A percentile compares a stretch with the other conserved stretches of the same genome.
Evolutionary conservation across 2,113 vertebrate genomes (phyloP).

Genomic region (Heptranchias perlo): DNA sequence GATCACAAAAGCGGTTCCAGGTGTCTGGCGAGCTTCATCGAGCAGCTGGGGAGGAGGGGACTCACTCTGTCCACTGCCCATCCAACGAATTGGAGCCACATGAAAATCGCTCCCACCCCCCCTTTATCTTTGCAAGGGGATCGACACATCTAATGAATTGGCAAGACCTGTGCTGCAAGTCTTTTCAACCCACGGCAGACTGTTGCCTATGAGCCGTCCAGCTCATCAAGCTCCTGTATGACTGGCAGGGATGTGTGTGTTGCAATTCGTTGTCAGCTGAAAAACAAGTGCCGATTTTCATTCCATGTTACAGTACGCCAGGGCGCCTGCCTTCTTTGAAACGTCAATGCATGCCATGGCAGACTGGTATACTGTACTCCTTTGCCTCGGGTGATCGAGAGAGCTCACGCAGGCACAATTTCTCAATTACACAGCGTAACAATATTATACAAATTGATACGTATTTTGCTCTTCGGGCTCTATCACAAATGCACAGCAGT

Average conservation of each 20-base stretch:
- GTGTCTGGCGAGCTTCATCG: neutral
- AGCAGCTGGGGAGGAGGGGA: too few relatives aligned
- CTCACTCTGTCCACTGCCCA: neutral
- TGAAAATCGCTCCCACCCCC: neutral
- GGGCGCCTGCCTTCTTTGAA: neutral
- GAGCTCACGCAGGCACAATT: slow-evolving; percentile 55
- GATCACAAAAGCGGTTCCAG: too few relatives aligned
- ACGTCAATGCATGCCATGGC: neutral
- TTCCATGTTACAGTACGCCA: neutral
- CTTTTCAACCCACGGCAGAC: neutral
- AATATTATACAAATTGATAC: slow-evolving; percentile 55
- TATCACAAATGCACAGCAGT: slow-evolving; percentile 44
- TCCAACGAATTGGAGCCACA: neutral
- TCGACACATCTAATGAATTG: neutral
- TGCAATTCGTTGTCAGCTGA: neutral
- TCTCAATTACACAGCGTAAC: slow-evolving; percentile 55
- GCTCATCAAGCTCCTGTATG: neutral
- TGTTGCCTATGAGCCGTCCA: neutral
- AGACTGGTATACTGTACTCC: slow-evolving; percentile 13
- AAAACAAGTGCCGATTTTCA: neutral
- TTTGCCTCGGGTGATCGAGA: slow-evolving; percentile 10
- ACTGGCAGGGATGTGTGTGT: neutral
- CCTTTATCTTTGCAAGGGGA: neutral
- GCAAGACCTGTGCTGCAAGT: neutral
- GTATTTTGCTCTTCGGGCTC: slow-evolving; percentile 55